A percentile compares a stretch with the other conserved stretches of the same genome.
Conservation (phyloP, 2,888 invertebrate species). For the Drosophila rubida region DNA sequence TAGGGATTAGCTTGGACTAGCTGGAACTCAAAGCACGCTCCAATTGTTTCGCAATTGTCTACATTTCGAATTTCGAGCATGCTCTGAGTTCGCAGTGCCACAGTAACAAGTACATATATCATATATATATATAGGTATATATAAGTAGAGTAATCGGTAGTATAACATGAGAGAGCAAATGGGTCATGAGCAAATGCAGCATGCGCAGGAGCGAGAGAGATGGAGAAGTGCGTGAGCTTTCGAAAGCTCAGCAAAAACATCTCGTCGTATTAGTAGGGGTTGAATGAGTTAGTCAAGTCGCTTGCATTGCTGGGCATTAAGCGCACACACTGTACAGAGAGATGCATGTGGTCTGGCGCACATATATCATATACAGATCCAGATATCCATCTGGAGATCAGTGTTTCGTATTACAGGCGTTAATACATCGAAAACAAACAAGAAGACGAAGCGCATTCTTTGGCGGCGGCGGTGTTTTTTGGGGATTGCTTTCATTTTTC, state of each 20-base stretch:
- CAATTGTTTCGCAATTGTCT: not conserved
- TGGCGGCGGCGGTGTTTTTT: slow-evolving; percentile 34
- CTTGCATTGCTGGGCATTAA: slow-evolving; percentile 12
- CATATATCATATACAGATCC: not conserved
- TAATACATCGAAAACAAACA: slow-evolving; percentile 8
- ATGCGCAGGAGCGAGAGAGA: slow-evolving; percentile 4
- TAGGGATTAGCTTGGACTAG: slow-evolving; percentile 33
- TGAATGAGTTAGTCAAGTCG: slow-evolving; percentile 38
- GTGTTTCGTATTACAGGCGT: slow-evolving; percentile 15
- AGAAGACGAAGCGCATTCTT: slow-evolving; percentile 26
- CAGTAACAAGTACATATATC: slow-evolving; percentile 1
- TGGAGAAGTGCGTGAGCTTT: slow-evolving; percentile 16
- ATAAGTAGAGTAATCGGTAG: slow-evolving; percentile 3
- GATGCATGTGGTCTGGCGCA: not conserved
- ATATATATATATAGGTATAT: slow-evolving; percentile 7
- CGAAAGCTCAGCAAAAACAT: slow-evolving; percentile 46
- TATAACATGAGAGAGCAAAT: slow-evolving; percentile 25
- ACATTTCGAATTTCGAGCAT: slow-evolving; percentile 4
- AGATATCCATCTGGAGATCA: slow-evolving; percentile 8
- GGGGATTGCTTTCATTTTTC: slow-evolving; percentile 30
- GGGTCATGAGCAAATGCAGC: slow-evolving; percentile 18
- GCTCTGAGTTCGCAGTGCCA: slow-evolving; percentile 23
- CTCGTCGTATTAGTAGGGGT: slow-evolving; percentile 42
- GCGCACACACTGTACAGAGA: slow-evolving; percentile 9
- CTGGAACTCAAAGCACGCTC: slow-evolving; percentile 30